A percentile compares a stretch with the other conserved stretches of the same genome.
These are phyloP conservation scores for Biston betularia DNA, from an alignment of 2,888 invertebrate genomes.

Conservation along the genomic window DNA sequence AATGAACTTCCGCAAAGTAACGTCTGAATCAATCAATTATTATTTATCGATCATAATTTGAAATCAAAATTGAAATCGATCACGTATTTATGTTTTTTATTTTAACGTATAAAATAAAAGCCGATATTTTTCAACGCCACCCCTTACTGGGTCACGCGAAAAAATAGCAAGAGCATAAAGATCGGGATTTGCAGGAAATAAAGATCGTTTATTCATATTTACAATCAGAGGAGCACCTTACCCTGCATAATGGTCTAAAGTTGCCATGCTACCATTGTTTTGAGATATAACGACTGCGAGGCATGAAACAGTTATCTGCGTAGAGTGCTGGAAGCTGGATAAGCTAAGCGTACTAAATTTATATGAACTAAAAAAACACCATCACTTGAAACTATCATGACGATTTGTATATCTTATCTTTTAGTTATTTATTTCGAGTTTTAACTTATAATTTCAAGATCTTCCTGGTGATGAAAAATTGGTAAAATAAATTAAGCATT, in stretches of 20 bases:
- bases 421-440: no score
- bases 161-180: slow-evolving; percentile 30
- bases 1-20: no score
- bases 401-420: no score
- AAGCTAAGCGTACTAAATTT: background rate
- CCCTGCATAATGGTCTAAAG: slow-evolving; percentile 42
- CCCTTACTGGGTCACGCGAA: slow-evolving; percentile 25
- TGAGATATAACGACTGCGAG: slow-evolving; percentile 41
- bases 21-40: no score
- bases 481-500: no score
- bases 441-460: no score
- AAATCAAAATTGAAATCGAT: background rate
- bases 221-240: slow-evolving; percentile 45
- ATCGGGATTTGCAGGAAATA: slow-evolving; percentile 37
- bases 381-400: no score
- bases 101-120: no score
- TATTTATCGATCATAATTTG: background rate
- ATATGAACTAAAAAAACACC: no score
- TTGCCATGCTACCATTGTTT: slow-evolving; percentile 40
- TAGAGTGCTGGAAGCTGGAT: slow-evolving; percentile 15
- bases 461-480: no score
- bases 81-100: no score
- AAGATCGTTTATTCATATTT: slow-evolving; percentile 46
- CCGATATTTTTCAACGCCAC: background rate
- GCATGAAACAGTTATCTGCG: slow-evolving; percentile 26